Evolutionary conservation across 1,140 invertebrate species (phyloP).

Genomic region (Alviniconcha marisindica): DNA sequence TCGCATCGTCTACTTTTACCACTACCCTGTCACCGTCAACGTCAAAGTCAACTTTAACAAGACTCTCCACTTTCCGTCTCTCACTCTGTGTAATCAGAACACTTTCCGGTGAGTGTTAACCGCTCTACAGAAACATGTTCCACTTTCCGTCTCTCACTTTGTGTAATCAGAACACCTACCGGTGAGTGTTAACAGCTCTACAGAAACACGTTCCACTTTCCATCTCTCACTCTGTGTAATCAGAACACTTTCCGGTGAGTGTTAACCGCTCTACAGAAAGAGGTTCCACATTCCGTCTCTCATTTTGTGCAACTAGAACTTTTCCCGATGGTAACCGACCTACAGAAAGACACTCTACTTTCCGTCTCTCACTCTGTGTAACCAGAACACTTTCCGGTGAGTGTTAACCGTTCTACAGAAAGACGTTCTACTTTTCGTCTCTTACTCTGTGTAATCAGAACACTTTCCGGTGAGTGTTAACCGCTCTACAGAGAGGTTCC

Average conservation of each 20-base stretch:
- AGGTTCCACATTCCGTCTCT: conserved; percentile 64
- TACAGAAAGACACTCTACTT: no score
- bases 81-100: conserved; percentile 69
- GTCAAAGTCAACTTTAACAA: conserved; percentile 65
- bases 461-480: conserved; percentile 38
- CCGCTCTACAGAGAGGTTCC: no score
- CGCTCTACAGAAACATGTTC: no score
- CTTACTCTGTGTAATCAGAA: conserved; percentile 70
- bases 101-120: conserved; percentile 39
- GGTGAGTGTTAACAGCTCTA: no score
- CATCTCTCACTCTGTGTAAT: conserved; percentile 68
- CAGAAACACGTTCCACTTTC: no score
- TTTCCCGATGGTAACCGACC: conserved; percentile 43
- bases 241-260: conserved; percentile 53
- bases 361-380: conserved; percentile 67
- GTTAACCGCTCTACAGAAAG: no score
- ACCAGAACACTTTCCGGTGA: conserved; percentile 58
- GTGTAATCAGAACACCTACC: conserved; percentile 64
- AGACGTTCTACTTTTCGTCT: conserved; percentile 64
- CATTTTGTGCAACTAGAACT: conserved; percentile 68
- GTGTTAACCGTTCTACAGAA: no score
- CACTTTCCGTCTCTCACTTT: conserved; percentile 65
- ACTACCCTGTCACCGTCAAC: conserved; percentile 62
- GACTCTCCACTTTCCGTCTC: conserved; percentile 59
- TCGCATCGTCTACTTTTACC: conserved; percentile 58